Percentiles rank a stretch among this genome's conserved stretches.
Evolutionary conservation across 2,113 vertebrate genomes (phyloP).

Genomic region (Poeciliopsis occidentalis): DNA sequence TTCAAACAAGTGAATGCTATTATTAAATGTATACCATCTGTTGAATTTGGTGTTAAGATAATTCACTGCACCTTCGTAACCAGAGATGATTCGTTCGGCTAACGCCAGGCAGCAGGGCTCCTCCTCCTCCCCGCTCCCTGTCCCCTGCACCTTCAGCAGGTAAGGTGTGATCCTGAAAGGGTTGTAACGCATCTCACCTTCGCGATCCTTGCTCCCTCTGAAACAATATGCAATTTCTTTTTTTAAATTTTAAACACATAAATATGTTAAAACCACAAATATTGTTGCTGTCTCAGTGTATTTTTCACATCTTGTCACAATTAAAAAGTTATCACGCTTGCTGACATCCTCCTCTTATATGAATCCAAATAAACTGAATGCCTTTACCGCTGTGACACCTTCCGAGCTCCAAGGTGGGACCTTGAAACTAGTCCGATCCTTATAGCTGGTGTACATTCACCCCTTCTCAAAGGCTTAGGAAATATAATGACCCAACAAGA

Average conservation of each 20-base stretch:
- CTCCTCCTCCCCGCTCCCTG: too few relatives aligned
- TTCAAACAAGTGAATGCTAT: too few relatives aligned
- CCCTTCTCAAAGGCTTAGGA: too few relatives aligned
- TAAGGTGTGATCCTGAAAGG: slow-evolving; percentile 88
- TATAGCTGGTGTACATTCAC: background rate
- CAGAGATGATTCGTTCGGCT: too few relatives aligned
- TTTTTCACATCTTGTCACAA: background rate
- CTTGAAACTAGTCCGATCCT: background rate
- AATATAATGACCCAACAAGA: too few relatives aligned
- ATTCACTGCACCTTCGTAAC: too few relatives aligned
- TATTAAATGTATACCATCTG: too few relatives aligned
- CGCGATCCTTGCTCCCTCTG: slow-evolving; percentile 83
- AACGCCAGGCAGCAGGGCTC: too few relatives aligned
- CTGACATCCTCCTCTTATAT: background rate
- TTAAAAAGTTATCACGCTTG: background rate
- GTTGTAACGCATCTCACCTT: slow-evolving; percentile 79
- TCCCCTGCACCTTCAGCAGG: slow-evolving; percentile 79
- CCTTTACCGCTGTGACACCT: background rate
- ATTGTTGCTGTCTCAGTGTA: background rate
- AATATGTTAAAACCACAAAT: background rate
- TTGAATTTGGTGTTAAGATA: too few relatives aligned
- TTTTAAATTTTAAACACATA: background rate
- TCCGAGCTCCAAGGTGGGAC: background rate
- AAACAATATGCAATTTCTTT: slow-evolving; percentile 12
- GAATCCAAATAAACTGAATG: background rate